Conservation (phyloP, 2,797 vertebrate species). For the Pseudocheirus occidentalis region DNA sequence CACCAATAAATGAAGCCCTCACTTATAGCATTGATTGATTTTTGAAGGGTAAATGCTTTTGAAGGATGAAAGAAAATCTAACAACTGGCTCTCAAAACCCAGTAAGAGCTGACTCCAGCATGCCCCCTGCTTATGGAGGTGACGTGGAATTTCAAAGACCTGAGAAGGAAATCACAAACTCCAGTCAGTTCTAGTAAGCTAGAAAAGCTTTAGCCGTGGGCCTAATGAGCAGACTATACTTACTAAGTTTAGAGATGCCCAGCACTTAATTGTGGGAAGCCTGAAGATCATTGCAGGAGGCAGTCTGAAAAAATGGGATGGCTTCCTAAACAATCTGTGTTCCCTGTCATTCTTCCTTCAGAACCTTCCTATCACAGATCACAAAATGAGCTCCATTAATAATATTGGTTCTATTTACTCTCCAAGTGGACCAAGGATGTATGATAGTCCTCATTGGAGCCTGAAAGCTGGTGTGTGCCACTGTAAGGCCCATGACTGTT, state of each 20-base stretch:
- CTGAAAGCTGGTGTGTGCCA: background rate
- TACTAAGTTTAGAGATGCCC: background rate
- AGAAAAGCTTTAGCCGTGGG: background rate
- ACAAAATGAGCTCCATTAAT: background rate
- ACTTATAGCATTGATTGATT: background rate
- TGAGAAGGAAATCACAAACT: background rate
- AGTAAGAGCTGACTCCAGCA: background rate
- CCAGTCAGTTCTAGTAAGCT: background rate
- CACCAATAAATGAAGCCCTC: background rate
- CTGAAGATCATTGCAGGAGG: background rate
- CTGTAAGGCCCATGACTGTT: background rate
- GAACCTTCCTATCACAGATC: background rate
- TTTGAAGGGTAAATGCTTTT: background rate
- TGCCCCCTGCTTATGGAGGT: background rate
- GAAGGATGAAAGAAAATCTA: background rate
- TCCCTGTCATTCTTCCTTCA: background rate
- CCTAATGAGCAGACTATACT: background rate
- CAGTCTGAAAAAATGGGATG: background rate
- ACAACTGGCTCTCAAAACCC: background rate
- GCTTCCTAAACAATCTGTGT: background rate
- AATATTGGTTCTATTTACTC: background rate
- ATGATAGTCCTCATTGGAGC: background rate
- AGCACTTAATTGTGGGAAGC: background rate
- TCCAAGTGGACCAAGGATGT: background rate
- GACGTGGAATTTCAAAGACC: background rate